Evolutionary conservation across 2,113 vertebrate genomes (phyloP), one percentile per base, ranked within the genome.

Genomic region (Jaculus jaculus): DNA sequence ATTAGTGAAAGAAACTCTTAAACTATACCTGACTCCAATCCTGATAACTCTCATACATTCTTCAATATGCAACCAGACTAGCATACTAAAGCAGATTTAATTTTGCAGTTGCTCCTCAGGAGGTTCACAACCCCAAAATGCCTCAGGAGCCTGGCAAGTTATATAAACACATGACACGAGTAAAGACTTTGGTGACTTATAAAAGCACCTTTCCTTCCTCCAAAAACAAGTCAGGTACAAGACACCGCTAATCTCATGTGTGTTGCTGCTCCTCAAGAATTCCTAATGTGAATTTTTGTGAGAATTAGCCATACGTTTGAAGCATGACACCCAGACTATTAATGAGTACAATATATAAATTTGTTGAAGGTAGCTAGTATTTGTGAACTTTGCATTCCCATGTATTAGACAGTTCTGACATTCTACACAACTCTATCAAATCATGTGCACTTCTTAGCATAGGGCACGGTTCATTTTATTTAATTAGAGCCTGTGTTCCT

Each of bases 141-240:
- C 61, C 61, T 94, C 85, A n/a, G 47, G 66, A 39, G 8, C 66
- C 65, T 34, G 37, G 3, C 7, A 72, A 18, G 2, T 92, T 58
- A 68, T 34, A 51, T 34, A 84, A 94, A 61, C 34, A 20, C n/a
- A 34, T 8, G 34, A 86, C 88, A 34, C 51, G 71, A 74, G 18
- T 54, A 39, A 58, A 71, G 51, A 80, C 26, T 23, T 21, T 23
- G 34, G 73, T 58, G 77, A 71, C 15, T 42, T 10, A 20, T 80
- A 80, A 89, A 92, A 77, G 12, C 61, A 72, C 17, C n/a, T 72
- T 94, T 63, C 23, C 2, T 86, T 96, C 71, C 74, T 91, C 75
- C 8, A 73, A 78, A 85, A 86, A 32, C 61, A 84, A 34, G 13
- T 85, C 32, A 60, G 5, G 15, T 58, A 68, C 4, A 87, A 75